Evolutionary conservation across 2,797 vertebrate genomes (phyloP).

Genomic region (Eremophila alpestris): DNA sequence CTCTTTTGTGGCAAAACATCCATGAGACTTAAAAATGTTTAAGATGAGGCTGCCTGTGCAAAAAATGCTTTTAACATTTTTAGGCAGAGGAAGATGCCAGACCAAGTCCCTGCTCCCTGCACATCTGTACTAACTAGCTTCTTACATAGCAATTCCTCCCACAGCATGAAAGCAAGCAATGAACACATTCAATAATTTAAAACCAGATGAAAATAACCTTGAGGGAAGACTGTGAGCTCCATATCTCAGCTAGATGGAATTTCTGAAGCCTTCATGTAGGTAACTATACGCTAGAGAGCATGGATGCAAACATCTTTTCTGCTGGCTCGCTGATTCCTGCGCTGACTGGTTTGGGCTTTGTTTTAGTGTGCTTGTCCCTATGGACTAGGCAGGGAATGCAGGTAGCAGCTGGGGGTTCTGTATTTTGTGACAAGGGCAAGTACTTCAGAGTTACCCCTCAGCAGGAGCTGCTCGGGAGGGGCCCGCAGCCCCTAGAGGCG

Average conservation of each 20-base stretch:
- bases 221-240: neutral
- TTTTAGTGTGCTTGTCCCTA: neutral
- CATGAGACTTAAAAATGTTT: neutral
- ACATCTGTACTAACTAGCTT: neutral
- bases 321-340: neutral
- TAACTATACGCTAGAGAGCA: rapidly evolving
- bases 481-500: rapidly evolving
- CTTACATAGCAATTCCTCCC: neutral
- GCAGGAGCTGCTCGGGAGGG: rapidly evolving
- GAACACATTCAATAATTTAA: neutral
- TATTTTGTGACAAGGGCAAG: neutral
- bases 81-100: neutral
- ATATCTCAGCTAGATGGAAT: neutral
- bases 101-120: neutral
- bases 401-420: neutral
- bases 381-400: neutral
- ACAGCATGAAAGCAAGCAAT: neutral
- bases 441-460: neutral
- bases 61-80: neutral
- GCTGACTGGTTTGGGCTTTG: neutral
- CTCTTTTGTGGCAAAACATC: neutral
- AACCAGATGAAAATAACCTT: neutral
- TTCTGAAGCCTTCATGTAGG: neutral
- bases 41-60: neutral
- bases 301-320: neutral